phyloP scores from a whole-genome alignment of 2,113 vertebrate genomes.

The Hippoglossus stenolepis region DNA sequence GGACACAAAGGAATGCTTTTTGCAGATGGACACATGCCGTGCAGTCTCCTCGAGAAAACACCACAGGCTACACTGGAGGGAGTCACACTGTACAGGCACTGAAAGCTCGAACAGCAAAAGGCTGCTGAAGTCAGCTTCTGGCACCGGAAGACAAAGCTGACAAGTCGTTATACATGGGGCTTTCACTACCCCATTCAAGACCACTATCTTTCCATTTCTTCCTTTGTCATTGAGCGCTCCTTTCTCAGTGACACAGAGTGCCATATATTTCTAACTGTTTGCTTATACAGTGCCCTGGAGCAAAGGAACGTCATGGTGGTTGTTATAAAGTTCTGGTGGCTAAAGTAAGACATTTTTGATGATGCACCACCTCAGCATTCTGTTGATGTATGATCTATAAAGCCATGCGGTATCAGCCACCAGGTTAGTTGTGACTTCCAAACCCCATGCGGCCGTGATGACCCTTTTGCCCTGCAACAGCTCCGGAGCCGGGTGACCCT shows the following conservation, averaged over 20 bases:
- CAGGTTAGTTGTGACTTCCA: constrained; percentile 69
- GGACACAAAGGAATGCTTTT: constrained; percentile 54
- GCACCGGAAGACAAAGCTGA: constrained; percentile 51
- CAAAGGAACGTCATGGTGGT: neutral
- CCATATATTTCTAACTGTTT: neutral
- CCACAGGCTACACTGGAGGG: constrained; percentile 49
- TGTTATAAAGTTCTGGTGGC: neutral
- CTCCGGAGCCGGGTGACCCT: constrained; percentile 66
- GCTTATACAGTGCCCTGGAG: neutral
- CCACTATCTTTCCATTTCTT: constrained; percentile 28
- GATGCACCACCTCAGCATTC: neutral
- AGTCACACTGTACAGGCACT: constrained; percentile 26
- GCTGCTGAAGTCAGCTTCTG: constrained; percentile 61
- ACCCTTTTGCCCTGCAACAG: constrained; percentile 51
- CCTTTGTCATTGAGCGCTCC: constrained; percentile 20
- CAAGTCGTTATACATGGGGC: constrained; percentile 37
- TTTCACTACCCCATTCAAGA: constrained; percentile 17
- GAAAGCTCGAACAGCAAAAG: constrained; percentile 44
- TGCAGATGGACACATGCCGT: constrained; percentile 55
- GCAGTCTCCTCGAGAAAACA: constrained; percentile 39
- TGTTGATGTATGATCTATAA: constrained; percentile 28
- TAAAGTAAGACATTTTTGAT: neutral
- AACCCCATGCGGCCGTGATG: constrained; percentile 36
- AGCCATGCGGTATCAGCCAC: constrained; percentile 13
- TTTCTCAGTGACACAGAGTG: neutral